Base-by-base conservation (phyloP, 1,140 invertebrate genomes). In the Euwallacea fornicatus region DNA sequence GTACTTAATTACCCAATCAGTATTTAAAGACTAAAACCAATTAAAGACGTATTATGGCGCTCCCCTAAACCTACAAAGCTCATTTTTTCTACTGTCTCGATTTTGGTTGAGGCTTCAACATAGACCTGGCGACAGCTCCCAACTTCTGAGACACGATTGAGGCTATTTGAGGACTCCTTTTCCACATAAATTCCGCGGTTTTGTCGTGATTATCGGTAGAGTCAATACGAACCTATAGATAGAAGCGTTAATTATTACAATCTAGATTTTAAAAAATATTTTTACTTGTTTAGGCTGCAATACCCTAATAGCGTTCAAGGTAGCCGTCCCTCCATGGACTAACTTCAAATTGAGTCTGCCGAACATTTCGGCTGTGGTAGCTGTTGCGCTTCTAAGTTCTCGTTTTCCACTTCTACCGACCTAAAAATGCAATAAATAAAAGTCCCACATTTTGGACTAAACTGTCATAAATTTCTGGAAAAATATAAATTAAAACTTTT, bases 251-350 rank as follows among this genome's bases (percentile, higher is more conserved):
- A 44, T 42, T 11, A 16, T 46, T 13, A 43, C 16, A 43, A n/a
- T 54, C 16, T 54, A 15, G 41, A 42, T 61, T 33, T 42, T 33
- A 2, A 2, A 2, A 2, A 33, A 61, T 61, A 4, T 13, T 13
- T 75, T 74, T 84, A 93, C 92, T 86, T 94, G 91, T 84, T 92
- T 93, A 3, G 92, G 92, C 78, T 93, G 92, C 58, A 92, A 84
- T 63, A 94, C 92, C 76, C 89, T 90, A 72, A 94, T 93, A 10
- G 90, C 91, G 79, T 93, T 90, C 16, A 94, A 82, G 46, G 91
- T 90, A 42, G 91, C 91, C 11, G 88, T 88, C 6, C 90, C 90
- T 66, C 91, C 89, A 75, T 91, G 88, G 55, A 90, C 83, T n/a
- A 94, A 88, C 70, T 89, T 85, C 55, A 94, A 83, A 74, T 87